Percentiles rank a stretch among this genome's conserved stretches.
Conservation (phyloP, 37 sponge, comb jelly and placozoan species). For the Beroe forskalii region DNA sequence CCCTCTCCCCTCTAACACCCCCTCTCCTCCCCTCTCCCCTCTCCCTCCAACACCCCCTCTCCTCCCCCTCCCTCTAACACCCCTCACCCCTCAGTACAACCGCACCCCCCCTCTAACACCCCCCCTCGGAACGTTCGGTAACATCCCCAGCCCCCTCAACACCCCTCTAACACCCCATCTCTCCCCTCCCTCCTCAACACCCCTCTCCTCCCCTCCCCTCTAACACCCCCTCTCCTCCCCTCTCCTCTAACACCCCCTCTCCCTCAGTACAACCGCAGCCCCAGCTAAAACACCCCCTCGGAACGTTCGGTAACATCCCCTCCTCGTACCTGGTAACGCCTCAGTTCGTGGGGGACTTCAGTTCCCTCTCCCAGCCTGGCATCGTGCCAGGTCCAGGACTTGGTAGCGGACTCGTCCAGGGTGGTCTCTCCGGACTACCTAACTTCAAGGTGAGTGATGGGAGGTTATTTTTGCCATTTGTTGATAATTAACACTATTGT, state of each 20-base stretch:
- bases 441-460: slow-evolving; percentile 40
- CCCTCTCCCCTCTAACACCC: background rate
- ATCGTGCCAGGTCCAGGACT: background rate
- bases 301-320: slow-evolving; percentile 18
- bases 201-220: too few relatives aligned
- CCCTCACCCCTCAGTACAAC: background rate
- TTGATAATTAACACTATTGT: too few relatives aligned
- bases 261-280: slow-evolving; percentile 31
- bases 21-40: too few relatives aligned
- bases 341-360: slow-evolving; percentile 25
- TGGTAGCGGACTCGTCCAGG: background rate
- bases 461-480: too few relatives aligned
- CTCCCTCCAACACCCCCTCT: too few relatives aligned
- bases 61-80: too few relatives aligned
- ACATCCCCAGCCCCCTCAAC: background rate
- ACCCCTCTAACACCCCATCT: background rate
- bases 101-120: background rate
- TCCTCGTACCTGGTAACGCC: slow-evolving; percentile 26
- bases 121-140: background rate
- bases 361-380: slow-evolving; percentile 2
- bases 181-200: background rate
- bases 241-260: too few relatives aligned
- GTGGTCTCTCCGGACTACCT: slow-evolving; percentile 1
- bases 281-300: background rate
- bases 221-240: too few relatives aligned